Evolutionary conservation across 1,140 invertebrate species (phyloP), one percentile per base, ranked within the genome.

Genomic region (Ooceraea biroi): DNA sequence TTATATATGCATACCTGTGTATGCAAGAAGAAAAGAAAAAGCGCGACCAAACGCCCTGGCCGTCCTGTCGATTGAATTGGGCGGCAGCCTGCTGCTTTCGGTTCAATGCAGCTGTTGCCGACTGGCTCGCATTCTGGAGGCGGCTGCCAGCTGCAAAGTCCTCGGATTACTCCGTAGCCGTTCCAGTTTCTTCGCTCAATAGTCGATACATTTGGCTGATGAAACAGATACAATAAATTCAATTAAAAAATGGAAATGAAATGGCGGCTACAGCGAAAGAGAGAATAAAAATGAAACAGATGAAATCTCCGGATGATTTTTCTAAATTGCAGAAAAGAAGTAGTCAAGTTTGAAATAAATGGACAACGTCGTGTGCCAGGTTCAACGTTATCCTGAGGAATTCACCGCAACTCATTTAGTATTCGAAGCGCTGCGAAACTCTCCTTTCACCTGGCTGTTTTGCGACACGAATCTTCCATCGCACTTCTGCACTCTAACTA

Each of bases 381-480:
- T 36, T n/a, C 41, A 3, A 44, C 30, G 8, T 61, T 27, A 30
- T 12, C 3, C 17, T 44, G 30, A 55, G 41, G 46, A 76, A 76
- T 76, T 17, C 27, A 44, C 25, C 30, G 66, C 41, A 57, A 14
- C 36, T 57, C 41, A 57, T 57, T 48, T 27, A 44, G 22, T 57
- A 57, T 57, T 50, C 44, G 50, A 69, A 78, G 52, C 65, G 63
- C 76, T 27, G 76, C 63, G 36, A 78, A 78, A 69, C 82, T 85
- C 84, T 90, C 89, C 89, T 90, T 90, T 90, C 89, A 90, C 89
- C 85, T 90, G 58, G 86, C 84, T 52, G 82, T 88, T 88, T 84
- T 88, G 77, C 82, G 85, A 88, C 80, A 88, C 78, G 68, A 74
- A 50, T 83, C 88, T 89, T 83, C 85, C 84, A 78, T 69, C 55